Evolutionary conservation across 2,888 invertebrate genomes (phyloP).

Genomic region (Agonopterix alstromeriana): DNA sequence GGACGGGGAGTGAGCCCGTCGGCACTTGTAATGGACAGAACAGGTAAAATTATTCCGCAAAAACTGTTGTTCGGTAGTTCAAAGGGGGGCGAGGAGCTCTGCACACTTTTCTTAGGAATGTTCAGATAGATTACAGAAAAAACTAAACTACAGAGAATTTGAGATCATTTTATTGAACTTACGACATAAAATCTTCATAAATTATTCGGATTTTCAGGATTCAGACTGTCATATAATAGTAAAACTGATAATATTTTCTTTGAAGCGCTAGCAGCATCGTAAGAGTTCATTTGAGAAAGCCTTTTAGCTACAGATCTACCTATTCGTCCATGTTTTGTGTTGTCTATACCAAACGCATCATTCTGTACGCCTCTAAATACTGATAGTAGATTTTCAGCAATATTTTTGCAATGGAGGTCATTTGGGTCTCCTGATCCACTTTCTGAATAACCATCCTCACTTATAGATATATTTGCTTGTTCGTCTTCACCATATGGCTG

Average conservation of each 20-base stretch:
- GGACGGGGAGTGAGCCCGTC: too few species aligned
- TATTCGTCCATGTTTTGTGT: conserved; percentile 39
- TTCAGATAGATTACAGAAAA: neutral
- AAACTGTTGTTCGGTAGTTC: too few species aligned
- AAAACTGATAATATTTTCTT: conserved; percentile 53
- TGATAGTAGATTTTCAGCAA: conserved; percentile 43
- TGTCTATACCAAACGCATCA: conserved; percentile 44
- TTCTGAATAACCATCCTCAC: too few species aligned
- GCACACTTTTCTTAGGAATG: neutral
- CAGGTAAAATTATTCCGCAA: too few species aligned
- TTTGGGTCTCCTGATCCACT: neutral
- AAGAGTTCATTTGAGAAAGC: conserved; percentile 46
- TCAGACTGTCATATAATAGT: conserved; percentile 48
- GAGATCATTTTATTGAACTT: neutral
- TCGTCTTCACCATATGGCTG: too few species aligned
- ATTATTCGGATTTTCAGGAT: conserved; percentile 56
- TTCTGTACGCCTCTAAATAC: conserved; percentile 51
- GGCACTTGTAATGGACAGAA: too few species aligned
- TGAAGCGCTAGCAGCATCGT: conserved; percentile 43
- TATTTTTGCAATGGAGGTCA: conserved; percentile 32
- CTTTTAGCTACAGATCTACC: conserved; percentile 42
- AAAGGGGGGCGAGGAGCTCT: too few species aligned
- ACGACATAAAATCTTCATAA: neutral
- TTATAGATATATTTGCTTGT: too few species aligned
- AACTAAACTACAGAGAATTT: neutral